A percentile compares a stretch with the other conserved stretches of the same genome.
These are phyloP conservation scores for Toxostoma redivivum DNA, from an alignment of 2,113 vertebrate genomes.

Conservation along the genomic window DNA sequence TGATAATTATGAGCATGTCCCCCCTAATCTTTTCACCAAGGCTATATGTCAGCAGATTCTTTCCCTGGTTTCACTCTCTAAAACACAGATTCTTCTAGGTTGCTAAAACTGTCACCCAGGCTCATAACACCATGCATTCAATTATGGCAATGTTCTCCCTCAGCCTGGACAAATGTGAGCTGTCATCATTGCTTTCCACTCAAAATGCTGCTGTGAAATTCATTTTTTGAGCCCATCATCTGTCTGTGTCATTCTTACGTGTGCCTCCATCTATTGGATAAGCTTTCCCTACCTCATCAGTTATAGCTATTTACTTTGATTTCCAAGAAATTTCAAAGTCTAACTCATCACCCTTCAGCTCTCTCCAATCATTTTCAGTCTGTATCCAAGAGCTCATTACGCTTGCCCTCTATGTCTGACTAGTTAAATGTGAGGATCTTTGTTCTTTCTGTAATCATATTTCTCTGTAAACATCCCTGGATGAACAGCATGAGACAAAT, in stretches of 20 bases:
- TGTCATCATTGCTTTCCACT: neutral
- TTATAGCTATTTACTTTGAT: neutral
- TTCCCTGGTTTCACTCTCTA: neutral
- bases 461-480: neutral
- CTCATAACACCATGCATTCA: accelerated
- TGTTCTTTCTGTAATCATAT: neutral
- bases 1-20: neutral
- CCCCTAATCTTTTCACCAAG: neutral
- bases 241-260: neutral
- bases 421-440: neutral
- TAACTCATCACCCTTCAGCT: neutral
- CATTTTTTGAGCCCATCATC: neutral
- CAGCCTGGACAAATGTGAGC: neutral
- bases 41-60: neutral
- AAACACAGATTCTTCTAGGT: neutral
- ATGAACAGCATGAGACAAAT: neutral
- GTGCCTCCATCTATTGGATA: neutral
- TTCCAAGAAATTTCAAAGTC: neutral
- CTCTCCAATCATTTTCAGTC: neutral
- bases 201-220: neutral
- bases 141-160: neutral
- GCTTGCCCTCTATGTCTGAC: neutral
- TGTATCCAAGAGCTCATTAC: neutral
- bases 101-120: neutral
- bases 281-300: neutral